phyloP scores from a whole-genome alignment of 1,140 invertebrate genomes.

The Tetramorium simillimum region DNA sequence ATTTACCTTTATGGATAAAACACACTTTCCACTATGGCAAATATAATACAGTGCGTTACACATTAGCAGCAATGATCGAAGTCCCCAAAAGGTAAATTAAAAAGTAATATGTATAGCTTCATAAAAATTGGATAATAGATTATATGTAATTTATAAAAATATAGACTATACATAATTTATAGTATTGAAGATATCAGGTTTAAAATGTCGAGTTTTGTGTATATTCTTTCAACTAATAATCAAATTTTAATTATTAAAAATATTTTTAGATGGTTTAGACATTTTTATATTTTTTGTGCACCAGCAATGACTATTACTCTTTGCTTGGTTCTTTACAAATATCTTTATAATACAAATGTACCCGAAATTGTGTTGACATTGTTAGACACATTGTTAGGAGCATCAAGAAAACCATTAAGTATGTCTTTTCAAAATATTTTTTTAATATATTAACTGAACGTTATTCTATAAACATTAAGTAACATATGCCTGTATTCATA shows the following conservation, averaged over 20 bases:
- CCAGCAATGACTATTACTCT: slow-evolving; percentile 85
- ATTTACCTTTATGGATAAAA: slow-evolving; percentile 87
- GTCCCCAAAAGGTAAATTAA: slow-evolving; percentile 88
- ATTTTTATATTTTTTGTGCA: slow-evolving; percentile 91
- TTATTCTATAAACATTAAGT: not conserved
- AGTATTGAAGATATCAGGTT: slow-evolving; percentile 8
- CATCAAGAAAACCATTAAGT: slow-evolving; percentile 85
- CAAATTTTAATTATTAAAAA: slow-evolving; percentile 37
- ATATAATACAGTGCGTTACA: slow-evolving; percentile 86
- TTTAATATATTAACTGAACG: not conserved
- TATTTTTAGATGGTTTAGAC: slow-evolving; percentile 87
- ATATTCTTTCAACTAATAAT: not conserved
- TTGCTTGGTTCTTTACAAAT: slow-evolving; percentile 83
- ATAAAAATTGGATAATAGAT: slow-evolving; percentile 1
- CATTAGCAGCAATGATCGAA: slow-evolving; percentile 86
- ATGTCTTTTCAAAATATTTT: slow-evolving; percentile 50
- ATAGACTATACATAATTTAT: slow-evolving; percentile 23
- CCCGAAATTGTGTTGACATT: slow-evolving; percentile 83
- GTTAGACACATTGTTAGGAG: slow-evolving; percentile 85
- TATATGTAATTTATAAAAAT: too few relatives aligned
- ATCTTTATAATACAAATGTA: slow-evolving; percentile 82
- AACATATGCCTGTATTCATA: too few relatives aligned
- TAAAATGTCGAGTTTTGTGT: not conserved
- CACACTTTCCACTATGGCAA: slow-evolving; percentile 90
- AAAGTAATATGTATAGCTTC: slow-evolving; percentile 9